Base-by-base conservation (phyloP, 2,888 invertebrate genomes). In the Calephelis perditalis region DNA sequence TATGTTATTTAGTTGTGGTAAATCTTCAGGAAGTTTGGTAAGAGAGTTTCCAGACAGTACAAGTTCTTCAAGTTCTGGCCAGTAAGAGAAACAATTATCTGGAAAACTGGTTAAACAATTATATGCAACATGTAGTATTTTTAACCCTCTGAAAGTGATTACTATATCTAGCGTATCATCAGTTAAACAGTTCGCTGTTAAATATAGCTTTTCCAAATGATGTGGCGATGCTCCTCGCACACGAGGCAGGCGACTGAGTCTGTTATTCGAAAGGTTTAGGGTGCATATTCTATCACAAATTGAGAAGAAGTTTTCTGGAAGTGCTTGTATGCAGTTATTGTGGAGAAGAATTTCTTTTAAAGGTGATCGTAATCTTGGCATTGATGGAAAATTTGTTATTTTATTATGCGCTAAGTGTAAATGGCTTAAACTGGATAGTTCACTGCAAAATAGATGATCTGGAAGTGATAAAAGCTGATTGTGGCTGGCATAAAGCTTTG, bases 31-130 rank as follows among this genome's bases (percentile, higher is more conserved):
- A 60, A 97, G 87, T 72, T 92, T 93, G 45, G 94, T 91, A 59
- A 97, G 87, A 73, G 94, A 93, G 76, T 97, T 97, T 44, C 97
- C 97, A 2, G 96, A 96, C 56, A 97, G 74, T 1, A 96, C 94
- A 44, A 97, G 79, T 74, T 96, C 96, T 84, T 97, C 96, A 67
- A 97, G 90, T 68, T 95, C 94, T 1, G 92, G 91, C 96, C 96
- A 96, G 71, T 93, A 94, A 58, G 92, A 92, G 37, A 95, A 91
- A 73, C 95, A 95, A 67, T 93, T 93, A 71, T 95, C 95, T 0
- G 96, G 95, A 65, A 96, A 82, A 37, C 90, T 89, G 1, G 94
- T 94, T 46, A 96, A 86, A 66, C 94, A 94, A 73, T 96, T 97
- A 72, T 96, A 96, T 3, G 96, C 96, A 11, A 95, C 92, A 73